These are phyloP conservation scores for Halictus quadricinctus DNA, from an alignment of 2,888 invertebrate species.

Conservation along the genomic window DNA sequence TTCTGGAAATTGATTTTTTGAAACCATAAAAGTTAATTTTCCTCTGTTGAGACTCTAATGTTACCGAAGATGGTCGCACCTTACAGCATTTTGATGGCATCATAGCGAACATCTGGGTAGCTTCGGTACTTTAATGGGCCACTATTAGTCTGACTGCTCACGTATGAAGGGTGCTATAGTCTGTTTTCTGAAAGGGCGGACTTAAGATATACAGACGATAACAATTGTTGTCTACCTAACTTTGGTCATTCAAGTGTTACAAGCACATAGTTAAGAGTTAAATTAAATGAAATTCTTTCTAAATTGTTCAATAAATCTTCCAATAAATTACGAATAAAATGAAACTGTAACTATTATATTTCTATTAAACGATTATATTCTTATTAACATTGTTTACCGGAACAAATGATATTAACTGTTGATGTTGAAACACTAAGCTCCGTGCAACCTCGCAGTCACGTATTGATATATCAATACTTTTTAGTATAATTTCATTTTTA, in stretches of 20 bases:
- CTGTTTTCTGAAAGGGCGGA: not conserved
- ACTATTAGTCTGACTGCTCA: not conserved
- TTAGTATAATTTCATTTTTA: too few species aligned
- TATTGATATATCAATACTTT: too few species aligned
- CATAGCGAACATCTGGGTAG: constrained; percentile 5
- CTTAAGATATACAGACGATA: not conserved
- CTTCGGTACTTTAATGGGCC: not conserved
- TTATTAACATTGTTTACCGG: too few species aligned
- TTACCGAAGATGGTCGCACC: not conserved
- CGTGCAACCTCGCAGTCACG: too few species aligned
- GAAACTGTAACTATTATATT: not conserved
- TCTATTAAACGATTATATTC: too few species aligned
- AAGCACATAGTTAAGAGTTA: not conserved
- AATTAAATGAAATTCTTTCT: not conserved
- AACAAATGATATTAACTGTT: too few species aligned
- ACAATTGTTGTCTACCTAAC: not conserved
- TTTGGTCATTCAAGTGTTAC: not conserved
- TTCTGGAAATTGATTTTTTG: not conserved
- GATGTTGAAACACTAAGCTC: too few species aligned
- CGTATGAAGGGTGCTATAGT: constrained; percentile 7
- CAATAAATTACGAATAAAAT: not conserved
- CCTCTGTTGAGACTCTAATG: not conserved
- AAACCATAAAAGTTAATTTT: not conserved
- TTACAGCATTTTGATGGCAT: constrained; percentile 4
- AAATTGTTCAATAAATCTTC: not conserved